Base-by-base conservation (phyloP, 2,113 vertebrate genomes). In the Nothoprocta pentlandii region DNA sequence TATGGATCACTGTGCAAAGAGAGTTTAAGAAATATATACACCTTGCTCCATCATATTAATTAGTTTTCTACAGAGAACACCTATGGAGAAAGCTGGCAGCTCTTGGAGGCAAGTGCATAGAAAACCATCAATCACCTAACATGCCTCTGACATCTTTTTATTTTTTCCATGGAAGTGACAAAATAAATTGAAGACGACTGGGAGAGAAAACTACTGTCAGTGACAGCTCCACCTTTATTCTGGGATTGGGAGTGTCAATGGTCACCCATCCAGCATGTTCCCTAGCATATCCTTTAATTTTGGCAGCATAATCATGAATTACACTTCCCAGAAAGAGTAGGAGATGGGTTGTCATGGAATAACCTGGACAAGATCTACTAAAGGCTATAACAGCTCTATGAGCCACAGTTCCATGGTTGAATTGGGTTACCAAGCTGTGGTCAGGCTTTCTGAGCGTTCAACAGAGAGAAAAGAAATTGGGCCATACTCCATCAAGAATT, bases 371-470 rank as follows among this genome's bases (percentile, higher is more conserved):
- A 93, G 49, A 54, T 94, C 85, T 53, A 32, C 90, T 53, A 58
- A 76, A 91, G 63, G 46, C 71, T 71, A 46, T 78, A 95, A 82
- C 82, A 91, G 70, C 59, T 89, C 67, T 44, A 85, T 46, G 41
- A 85, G 87, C 84, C 91, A 80, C 88, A 82, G 89, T 68, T 58
- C 53, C 53, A 77, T 93, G 84, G 73, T 77, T 94, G 61, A 76
- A 69, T 44, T 3, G 2, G 66, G 78, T 89, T 85, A 75, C 67
- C 73, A 22, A 93, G 53, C 63, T 92, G 87, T 82, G 78, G 92
- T 92, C 62, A 92, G 91, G 81, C 87, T 73, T 49, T 58, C n/a
- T 85, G 94, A 78, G 92, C 89, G 79, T 89, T 32, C 81, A 88
- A 61, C 1, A 1, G 67, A 86, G 62, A 92, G 36, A 49, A 51